Conservation (phyloP, 2,113 vertebrate genomes). For the Halichoerus grypus region DNA sequence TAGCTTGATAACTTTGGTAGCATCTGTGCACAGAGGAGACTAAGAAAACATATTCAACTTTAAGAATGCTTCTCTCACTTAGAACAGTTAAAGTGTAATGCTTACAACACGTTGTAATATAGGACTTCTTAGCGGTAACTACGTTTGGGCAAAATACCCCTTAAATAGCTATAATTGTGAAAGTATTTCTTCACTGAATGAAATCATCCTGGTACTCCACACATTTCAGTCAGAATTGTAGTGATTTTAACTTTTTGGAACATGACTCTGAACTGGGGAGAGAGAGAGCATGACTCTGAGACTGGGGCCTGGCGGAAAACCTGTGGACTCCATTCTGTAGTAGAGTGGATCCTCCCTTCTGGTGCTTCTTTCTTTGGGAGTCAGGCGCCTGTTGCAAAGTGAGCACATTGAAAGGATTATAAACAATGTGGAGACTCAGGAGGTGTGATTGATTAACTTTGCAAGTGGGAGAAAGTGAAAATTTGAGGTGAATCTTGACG, state of each 20-base stretch:
- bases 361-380: background rate
- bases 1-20: slow-evolving; percentile 57
- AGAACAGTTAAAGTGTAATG: background rate
- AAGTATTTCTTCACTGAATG: background rate
- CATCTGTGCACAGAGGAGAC: background rate
- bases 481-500: background rate
- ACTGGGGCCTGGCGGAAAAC: background rate
- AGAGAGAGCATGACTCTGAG: background rate
- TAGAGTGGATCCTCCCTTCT: background rate
- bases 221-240: background rate
- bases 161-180: background rate
- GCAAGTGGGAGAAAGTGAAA: background rate
- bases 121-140: background rate
- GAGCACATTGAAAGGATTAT: background rate
- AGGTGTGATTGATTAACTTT: background rate
- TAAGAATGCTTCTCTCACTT: slow-evolving; percentile 11
- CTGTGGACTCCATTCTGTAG: background rate
- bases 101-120: background rate
- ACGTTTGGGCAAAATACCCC: background rate
- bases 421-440: background rate
- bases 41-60: slow-evolving; percentile 1
- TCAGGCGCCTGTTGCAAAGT: background rate
- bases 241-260: background rate
- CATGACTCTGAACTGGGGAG: background rate
- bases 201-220: background rate